These are phyloP conservation scores for Microcebus lehilahytsara DNA, from an alignment of 2,113 vertebrate species.

Conservation along the genomic window DNA sequence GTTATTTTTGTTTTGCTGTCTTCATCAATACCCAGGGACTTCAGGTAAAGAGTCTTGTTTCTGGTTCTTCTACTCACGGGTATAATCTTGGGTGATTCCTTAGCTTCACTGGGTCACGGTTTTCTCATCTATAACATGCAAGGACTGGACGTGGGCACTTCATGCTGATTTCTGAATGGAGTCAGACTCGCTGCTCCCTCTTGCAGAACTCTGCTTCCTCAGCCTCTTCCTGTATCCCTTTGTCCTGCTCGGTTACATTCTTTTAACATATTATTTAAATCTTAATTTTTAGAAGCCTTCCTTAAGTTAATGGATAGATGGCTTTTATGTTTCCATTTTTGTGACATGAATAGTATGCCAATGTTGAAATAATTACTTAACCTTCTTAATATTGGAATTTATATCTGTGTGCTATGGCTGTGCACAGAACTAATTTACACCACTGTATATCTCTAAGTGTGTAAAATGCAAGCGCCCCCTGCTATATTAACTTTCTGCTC, in stretches of 20 bases:
- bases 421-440: background rate
- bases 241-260: background rate
- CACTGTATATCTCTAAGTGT: background rate
- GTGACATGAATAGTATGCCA: background rate
- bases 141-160: rapidly evolving
- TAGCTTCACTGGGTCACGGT: background rate
- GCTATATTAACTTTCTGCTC: background rate
- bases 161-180: background rate
- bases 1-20: background rate
- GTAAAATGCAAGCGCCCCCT: background rate
- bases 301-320: background rate
- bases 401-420: background rate
- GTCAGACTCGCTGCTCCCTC: background rate
- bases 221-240: background rate
- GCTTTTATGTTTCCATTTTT: background rate
- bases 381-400: background rate
- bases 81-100: background rate
- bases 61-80: too few species aligned
- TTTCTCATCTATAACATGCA: background rate
- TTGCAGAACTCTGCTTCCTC: background rate
- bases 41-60: background rate
- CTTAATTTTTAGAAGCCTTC: background rate
- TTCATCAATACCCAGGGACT: background rate
- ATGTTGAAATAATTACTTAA: background rate
- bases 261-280: background rate